Evolutionary conservation across 2,113 vertebrate species (phyloP), one percentile per base, ranked within the genome.

Genomic region (Pseudorasbora parva): DNA sequence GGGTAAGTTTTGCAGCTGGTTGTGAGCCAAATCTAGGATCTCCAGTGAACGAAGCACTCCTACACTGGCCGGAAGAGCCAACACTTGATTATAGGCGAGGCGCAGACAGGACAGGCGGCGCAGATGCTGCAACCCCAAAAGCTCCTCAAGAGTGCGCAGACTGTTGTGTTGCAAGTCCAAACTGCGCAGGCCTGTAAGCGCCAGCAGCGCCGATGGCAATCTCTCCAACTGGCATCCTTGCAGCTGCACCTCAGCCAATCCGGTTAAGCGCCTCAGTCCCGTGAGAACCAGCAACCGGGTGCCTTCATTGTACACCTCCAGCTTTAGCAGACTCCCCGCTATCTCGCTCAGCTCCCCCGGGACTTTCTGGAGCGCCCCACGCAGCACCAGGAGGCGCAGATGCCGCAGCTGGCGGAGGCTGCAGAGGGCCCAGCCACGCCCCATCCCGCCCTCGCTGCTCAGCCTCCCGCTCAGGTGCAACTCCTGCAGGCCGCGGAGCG

Each of bases 181-280:
- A 2, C 78, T 87, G 54, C 87, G 92, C 14, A 95, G 89, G 72
- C 82, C 88, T 27, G 88, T 80, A 25, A 95, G 90, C 2, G 88
- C 81, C 54, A 92, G 84, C 27, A 95, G 73, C 10, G 91, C 90
- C 0, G 91, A 91, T 10, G 95, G 94, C 54, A 95, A 82, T 23
- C 94, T 91, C 86, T 94, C 91, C 14, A 96, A 88, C 88, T 92
- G 92, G 84, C 95, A 96, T 87, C 92, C 92, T 83, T 90, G 91
- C 64, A 96, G 89, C 78, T 88, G 87, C 57, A 95, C 85, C 85
- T 94, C 93, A 1, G 88, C 86, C 69, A 95, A 86, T 21, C 88
- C 88, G 0, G 68, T 78, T 82, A 94, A 74, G 10, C 93, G 88
- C 85, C 92, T 93, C 71, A 95, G 86, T 5, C 91, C 92, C 0